These are phyloP conservation scores for Apostichopus japonicus DNA, from an alignment of 35 echinoderm and acorn worm genomes.

Conservation along the genomic window DNA sequence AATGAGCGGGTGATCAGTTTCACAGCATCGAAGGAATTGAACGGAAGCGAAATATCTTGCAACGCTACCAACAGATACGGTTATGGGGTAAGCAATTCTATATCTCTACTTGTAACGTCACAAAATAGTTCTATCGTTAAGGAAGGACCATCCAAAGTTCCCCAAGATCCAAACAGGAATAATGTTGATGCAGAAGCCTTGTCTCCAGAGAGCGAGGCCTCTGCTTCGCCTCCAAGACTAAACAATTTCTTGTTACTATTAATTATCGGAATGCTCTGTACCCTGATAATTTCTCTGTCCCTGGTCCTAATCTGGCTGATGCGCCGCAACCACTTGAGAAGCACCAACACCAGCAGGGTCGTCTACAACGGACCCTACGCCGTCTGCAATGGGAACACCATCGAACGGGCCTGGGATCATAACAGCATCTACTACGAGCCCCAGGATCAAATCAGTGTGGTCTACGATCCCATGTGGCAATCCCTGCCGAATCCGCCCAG, in stretches of 20 bases:
- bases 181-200: not conserved
- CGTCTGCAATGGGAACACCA: slow-evolving; percentile 42
- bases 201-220: not conserved
- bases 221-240: not conserved
- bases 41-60: slow-evolving; percentile 6
- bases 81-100: not conserved
- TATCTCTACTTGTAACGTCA: not conserved
- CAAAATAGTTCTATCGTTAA: not conserved
- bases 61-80: slow-evolving; percentile 48
- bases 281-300: slow-evolving; percentile 69
- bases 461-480: slow-evolving; percentile 70
- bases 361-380: slow-evolving; percentile 54
- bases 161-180: not conserved
- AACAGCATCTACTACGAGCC: slow-evolving; percentile 91
- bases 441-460: slow-evolving; percentile 75
- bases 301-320: slow-evolving; percentile 41
- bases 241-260: slow-evolving; percentile 38
- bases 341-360: not conserved
- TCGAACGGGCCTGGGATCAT: slow-evolving; percentile 69
- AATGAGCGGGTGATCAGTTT: not conserved
- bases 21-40: slow-evolving; percentile 12
- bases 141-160: not conserved
- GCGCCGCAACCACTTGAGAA: slow-evolving; percentile 19
- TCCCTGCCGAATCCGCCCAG: slow-evolving; percentile 17
- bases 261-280: slow-evolving; percentile 67